phyloP scores from a whole-genome alignment of 2,888 invertebrate species.

The Tenthredo distinguenda region DNA sequence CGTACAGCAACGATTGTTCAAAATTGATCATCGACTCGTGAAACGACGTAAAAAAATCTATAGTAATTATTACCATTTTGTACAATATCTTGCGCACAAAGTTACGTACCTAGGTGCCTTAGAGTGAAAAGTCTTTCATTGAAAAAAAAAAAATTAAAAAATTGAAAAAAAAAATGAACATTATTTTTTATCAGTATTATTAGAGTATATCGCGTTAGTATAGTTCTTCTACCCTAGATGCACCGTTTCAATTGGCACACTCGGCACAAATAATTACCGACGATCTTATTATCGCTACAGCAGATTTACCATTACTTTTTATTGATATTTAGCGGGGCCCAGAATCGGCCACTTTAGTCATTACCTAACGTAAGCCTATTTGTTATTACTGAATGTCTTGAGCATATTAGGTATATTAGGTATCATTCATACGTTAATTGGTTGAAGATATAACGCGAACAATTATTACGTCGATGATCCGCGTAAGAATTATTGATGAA shows the following conservation, averaged over 20 bases:
- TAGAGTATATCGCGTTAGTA: neutral
- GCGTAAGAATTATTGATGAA: neutral
- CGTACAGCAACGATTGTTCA: neutral
- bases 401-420: conserved; percentile 1
- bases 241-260: neutral
- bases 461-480: neutral
- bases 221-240: neutral
- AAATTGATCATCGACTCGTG: conserved; percentile 7
- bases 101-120: neutral
- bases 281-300: conserved; percentile 42
- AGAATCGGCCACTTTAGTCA: neutral
- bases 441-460: neutral
- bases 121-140: neutral
- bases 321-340: conserved; percentile 20
- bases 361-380: conserved; percentile 18
- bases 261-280: neutral
- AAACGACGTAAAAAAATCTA: conserved; percentile 12
- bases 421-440: neutral
- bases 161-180: neutral
- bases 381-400: conserved; percentile 39
- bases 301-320: neutral
- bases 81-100: neutral
- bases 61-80: conserved; percentile 3
- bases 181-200: neutral
- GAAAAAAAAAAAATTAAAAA: neutral